These are phyloP conservation scores for Mus pahari DNA, from an alignment of 2,113 vertebrate genomes.

Conservation along the genomic window DNA sequence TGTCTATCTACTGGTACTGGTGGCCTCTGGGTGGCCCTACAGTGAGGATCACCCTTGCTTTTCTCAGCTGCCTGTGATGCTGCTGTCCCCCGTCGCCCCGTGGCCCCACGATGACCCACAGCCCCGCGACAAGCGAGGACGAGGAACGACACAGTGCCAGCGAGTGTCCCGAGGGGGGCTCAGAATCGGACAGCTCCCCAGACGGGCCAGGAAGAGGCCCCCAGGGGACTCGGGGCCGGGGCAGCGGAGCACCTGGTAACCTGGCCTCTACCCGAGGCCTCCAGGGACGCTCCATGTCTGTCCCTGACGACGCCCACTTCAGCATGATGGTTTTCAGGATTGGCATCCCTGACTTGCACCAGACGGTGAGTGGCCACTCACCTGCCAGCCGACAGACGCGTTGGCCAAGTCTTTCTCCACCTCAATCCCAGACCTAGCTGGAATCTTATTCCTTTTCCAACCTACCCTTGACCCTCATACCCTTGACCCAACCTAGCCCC, in stretches of 20 bases:
- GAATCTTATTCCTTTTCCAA: neutral
- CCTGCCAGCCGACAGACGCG: neutral
- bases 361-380: conserved; percentile 90
- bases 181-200: conserved; percentile 92
- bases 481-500: conserved; percentile 25
- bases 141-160: conserved; percentile 94
- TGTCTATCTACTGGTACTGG: neutral
- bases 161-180: conserved; percentile 93
- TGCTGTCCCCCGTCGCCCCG: conserved; percentile 87
- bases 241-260: conserved; percentile 71
- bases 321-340: conserved; percentile 97
- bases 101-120: conserved; percentile 95
- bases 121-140: conserved; percentile 93
- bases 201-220: conserved; percentile 86
- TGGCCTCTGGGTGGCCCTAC: neutral
- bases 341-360: conserved; percentile 95
- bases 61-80: conserved; percentile 85
- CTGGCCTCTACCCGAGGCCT: conserved; percentile 87
- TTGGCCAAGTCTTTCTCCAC: neutral
- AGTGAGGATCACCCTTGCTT: conserved; percentile 69
- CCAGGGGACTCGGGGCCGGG: conserved; percentile 81
- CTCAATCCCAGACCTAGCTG: neutral
- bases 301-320: conserved; percentile 91
- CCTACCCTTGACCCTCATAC: neutral
- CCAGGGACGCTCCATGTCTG: conserved; percentile 89